A percentile compares a stretch with the other conserved stretches of the same genome.
Evolutionary conservation across 2,797 vertebrate species (phyloP).

Genomic region (Tamandua tetradactyla): DNA sequence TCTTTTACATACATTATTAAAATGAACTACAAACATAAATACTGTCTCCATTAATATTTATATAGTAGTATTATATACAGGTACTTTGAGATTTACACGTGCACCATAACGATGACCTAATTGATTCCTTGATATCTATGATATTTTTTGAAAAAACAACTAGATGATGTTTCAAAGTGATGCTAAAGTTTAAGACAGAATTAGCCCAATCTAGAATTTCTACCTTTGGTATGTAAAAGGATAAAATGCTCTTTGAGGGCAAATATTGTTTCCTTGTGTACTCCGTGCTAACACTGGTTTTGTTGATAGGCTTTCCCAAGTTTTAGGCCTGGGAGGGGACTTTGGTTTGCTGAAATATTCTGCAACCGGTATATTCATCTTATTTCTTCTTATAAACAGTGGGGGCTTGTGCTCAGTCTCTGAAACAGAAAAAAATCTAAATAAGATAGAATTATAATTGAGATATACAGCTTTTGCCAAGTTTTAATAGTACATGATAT

Average conservation of each 20-base stretch:
- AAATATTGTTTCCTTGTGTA: background rate
- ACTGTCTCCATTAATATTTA: slow-evolving; percentile 59
- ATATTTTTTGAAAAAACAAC: background rate
- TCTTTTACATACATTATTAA: slow-evolving; percentile 19
- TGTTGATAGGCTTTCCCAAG: background rate
- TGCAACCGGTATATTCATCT: slow-evolving; percentile 32
- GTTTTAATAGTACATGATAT: background rate
- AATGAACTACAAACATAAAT: slow-evolving; percentile 50
- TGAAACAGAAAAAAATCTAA: slow-evolving; percentile 62
- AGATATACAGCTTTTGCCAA: slow-evolving; percentile 4
- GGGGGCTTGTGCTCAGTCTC: slow-evolving; percentile 46
- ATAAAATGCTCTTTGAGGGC: background rate
- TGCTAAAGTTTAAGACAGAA: background rate
- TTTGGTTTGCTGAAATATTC: slow-evolving; percentile 51
- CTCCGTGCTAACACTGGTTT: slow-evolving; percentile 19
- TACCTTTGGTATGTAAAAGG: slow-evolving; percentile 36
- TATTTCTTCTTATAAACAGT: slow-evolving; percentile 58
- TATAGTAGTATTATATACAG: slow-evolving; percentile 42
- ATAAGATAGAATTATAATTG: slow-evolving; percentile 13
- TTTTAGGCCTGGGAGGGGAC: background rate
- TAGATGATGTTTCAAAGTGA: background rate
- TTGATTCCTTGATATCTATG: background rate
- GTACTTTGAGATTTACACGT: slow-evolving; percentile 45
- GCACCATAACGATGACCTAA: background rate
- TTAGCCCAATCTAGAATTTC: background rate